phyloP scores from a whole-genome alignment of 2,113 vertebrate genomes.

The Anarrhichthys ocellatus region DNA sequence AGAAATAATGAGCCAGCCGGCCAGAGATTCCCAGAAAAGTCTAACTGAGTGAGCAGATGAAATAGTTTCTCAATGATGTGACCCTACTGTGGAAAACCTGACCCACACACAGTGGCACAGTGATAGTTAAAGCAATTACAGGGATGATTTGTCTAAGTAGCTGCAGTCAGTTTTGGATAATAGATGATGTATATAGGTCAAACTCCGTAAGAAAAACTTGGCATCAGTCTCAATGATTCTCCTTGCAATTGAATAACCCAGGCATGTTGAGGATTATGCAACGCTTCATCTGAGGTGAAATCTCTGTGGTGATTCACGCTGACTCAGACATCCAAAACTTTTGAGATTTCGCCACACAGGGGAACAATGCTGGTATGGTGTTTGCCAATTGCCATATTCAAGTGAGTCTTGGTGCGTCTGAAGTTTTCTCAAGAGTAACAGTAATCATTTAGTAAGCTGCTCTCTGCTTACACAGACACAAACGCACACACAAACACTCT shows the following conservation, averaged over 20 bases:
- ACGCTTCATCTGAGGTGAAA: constrained; percentile 37
- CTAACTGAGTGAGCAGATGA: constrained; percentile 33
- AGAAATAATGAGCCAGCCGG: not conserved
- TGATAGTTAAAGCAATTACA: not conserved
- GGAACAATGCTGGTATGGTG: not conserved
- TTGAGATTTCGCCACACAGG: constrained; percentile 40
- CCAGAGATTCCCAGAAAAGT: constrained; percentile 50
- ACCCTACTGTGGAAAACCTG: constrained; percentile 15
- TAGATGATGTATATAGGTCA: not conserved
- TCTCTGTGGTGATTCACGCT: constrained; percentile 51
- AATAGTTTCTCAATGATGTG: constrained; percentile 67
- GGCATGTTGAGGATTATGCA: constrained; percentile 51
- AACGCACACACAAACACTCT: not conserved
- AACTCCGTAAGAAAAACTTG: constrained; percentile 7
- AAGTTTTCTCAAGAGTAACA: constrained; percentile 8
- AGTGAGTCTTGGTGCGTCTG: not conserved
- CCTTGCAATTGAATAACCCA: not conserved
- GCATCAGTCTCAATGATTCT: not conserved
- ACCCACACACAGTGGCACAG: not conserved
- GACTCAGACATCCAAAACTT: constrained; percentile 34
- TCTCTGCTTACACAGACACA: not conserved
- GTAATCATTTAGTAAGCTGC: constrained; percentile 3
- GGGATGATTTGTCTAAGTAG: not conserved
- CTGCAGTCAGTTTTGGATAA: not conserved
- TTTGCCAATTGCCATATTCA: not conserved